A percentile compares a stretch with the other conserved stretches of the same genome.
These are phyloP conservation scores for Hemicrepidius hirtus DNA, from an alignment of 2,888 invertebrate genomes.

Conservation along the genomic window DNA sequence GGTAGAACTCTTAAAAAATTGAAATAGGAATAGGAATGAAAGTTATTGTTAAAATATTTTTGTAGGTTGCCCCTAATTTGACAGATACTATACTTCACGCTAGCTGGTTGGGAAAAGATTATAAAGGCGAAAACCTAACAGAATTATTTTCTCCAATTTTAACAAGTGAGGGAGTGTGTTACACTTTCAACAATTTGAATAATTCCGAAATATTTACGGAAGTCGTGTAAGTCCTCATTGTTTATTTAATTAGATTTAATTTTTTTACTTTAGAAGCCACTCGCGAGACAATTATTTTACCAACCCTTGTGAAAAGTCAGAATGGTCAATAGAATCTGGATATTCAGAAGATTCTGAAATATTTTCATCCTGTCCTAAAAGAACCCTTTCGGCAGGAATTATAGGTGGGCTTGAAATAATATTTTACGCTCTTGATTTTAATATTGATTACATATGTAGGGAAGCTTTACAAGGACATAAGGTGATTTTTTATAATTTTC, in stretches of 20 bases:
- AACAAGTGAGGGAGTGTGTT: constrained; percentile 83
- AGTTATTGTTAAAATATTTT: not conserved
- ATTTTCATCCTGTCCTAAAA: constrained; percentile 22
- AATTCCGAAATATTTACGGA: constrained; percentile 76
- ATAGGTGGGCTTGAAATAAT: constrained; percentile 1
- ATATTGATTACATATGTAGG: constrained; percentile 77
- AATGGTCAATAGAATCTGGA: constrained; percentile 26
- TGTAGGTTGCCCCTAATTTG: not conserved
- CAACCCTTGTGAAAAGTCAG: not conserved
- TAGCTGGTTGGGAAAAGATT: not conserved
- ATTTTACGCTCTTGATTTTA: constrained; percentile 73
- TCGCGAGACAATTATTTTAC: not conserved
- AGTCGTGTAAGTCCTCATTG: constrained; percentile 25
- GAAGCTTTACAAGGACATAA: constrained; percentile 29
- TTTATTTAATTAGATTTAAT: no score
- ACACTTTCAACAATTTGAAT: constrained; percentile 80
- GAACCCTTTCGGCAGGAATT: constrained; percentile 24
- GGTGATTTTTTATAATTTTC: not conserved
- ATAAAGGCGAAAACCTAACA: not conserved
- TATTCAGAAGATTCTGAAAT: constrained; percentile 1
- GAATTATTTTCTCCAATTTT: constrained; percentile 60
- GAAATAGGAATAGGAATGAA: no score
- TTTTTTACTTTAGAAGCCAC: not conserved
- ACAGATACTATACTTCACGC: not conserved
- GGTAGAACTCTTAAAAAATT: no score